Base-by-base conservation (phyloP, 2,888 invertebrate species). In the Melanostoma mellinum region DNA sequence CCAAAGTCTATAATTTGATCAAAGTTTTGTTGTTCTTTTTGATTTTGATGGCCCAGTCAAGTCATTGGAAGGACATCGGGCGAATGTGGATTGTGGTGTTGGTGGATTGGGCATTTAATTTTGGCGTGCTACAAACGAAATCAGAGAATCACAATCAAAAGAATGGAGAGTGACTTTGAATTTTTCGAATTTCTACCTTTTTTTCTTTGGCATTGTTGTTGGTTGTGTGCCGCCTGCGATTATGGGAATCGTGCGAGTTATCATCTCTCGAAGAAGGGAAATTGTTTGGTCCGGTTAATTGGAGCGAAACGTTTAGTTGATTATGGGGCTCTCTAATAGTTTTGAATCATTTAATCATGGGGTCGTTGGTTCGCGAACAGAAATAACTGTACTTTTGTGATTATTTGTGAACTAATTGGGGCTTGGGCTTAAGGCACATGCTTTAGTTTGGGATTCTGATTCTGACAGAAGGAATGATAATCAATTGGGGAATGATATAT, bases 221-320 rank as follows among this genome's bases (percentile, higher is more conserved):
- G 8, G 44, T 38, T 5, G 20, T 50, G 40, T n/a, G n/a, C 63
- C n/a, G 50, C 4, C 44, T 50, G n/a, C 9, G 50, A 71, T 80
- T 80, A 69, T 74, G 52, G 44, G 73, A 56, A 69, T 42, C 44
- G 53, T 30, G 38, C 58, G 5, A 65, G 58, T 52, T 44, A 53
- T 53, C 20, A 42, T 4, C 42, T 10, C 4, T 8, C 30, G 53
- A 4, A 38, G 10, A 40, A 42, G 30, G 56, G 6, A 84, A 84
- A 82, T 82, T 82, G 69, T 82, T 82, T 82, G 82, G 82, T 82
- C 84, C 84, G 85, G 80, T 80, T 80, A 85, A 80, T 85, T 85
- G 85, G 85, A 85, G 76, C 61, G 79, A 85, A 85, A 85, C 85
- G 85, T 85, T 85, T 85, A 85, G 85, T 63, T 85, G 85, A 85